Conservation (phyloP, 2,113 vertebrate genomes). For the Heterotis niloticus region DNA sequence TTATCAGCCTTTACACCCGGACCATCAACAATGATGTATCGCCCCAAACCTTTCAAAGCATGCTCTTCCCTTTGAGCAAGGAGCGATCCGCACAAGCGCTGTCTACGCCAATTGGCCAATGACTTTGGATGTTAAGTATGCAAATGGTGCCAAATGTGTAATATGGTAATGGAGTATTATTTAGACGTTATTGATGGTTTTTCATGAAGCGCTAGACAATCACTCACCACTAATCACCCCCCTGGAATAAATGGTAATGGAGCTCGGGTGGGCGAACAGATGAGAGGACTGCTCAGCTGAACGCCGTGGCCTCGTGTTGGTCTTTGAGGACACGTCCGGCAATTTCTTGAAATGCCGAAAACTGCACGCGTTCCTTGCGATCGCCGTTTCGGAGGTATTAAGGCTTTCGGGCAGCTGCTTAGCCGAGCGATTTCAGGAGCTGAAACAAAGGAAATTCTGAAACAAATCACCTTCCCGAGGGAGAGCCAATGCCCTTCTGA, state of each 20-base stretch:
- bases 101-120: conserved; percentile 23
- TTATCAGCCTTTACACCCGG: not conserved
- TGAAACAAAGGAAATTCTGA: conserved; percentile 24
- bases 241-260: conserved; percentile 47
- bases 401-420: conserved; percentile 2
- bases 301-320: conserved; percentile 8
- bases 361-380: not conserved
- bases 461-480: conserved; percentile 25
- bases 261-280: conserved; percentile 73
- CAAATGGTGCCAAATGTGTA: conserved; percentile 36
- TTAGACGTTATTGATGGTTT: conserved; percentile 41
- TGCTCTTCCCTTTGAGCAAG: conserved; percentile 6
- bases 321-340: conserved; percentile 6
- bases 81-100: not conserved
- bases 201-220: conserved; percentile 46
- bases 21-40: conserved; percentile 35
- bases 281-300: conserved; percentile 63
- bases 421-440: conserved; percentile 1
- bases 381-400: conserved; percentile 7
- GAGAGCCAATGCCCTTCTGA: conserved; percentile 15
- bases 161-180: conserved; percentile 49
- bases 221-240: conserved; percentile 47
- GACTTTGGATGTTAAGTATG: conserved; percentile 37
- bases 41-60: conserved; percentile 18
- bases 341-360: not conserved